Base-by-base conservation (phyloP, 2,888 invertebrate species). In the Brachyptera risi region DNA sequence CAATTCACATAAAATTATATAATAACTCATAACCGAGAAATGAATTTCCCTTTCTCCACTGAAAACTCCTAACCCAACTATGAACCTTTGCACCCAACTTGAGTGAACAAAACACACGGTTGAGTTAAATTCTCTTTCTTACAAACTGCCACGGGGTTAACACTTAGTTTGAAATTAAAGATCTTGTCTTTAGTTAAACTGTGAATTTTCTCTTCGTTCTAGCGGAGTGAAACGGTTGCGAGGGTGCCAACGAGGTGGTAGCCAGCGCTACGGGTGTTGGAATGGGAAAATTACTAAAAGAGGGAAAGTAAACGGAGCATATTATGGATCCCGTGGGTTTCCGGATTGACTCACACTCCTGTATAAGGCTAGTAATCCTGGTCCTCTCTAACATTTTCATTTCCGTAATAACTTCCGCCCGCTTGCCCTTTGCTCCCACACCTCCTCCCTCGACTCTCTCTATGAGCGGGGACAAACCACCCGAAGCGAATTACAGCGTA, bases 231-330 rank as follows among this genome's bases (percentile, higher is more conserved):
- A 35, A 24, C 47, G 47, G 24, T 24, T 24, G 47, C 17, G 47
- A 47, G 47, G 47, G 47, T 47, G 47, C 47, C 23, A 47, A 47
- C 21, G 21, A 11, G 1, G 23, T 23, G 23, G 23, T 24, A 47
- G 7, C 31, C 11, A 31, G 31, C 31, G 31, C 47, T n/a, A n/a
- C 23, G 47, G 47, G 47, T 24, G 47, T 24, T 24, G 24, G 15
- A 17, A 15, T 9, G 21, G 19, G n/a, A 26, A 24, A 31, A 9
- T 27, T 17, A 17, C 44, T 17, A 44, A 21, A n/a, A 44, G 26
- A 23, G n/a, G 31, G 23, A 54, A 37, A 54, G 54, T 54, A 54
- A 54, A 54, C 54, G 54, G 54, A 37, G 54, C 54, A 54, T 54
- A 54, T 54, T 54, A 54, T 54, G 37, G 54, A 54, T 54, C 54